A percentile compares a stretch with the other conserved stretches of the same genome.
Conservation (phyloP, 2,113 vertebrate genomes). For the Elgaria multicarinata region DNA sequence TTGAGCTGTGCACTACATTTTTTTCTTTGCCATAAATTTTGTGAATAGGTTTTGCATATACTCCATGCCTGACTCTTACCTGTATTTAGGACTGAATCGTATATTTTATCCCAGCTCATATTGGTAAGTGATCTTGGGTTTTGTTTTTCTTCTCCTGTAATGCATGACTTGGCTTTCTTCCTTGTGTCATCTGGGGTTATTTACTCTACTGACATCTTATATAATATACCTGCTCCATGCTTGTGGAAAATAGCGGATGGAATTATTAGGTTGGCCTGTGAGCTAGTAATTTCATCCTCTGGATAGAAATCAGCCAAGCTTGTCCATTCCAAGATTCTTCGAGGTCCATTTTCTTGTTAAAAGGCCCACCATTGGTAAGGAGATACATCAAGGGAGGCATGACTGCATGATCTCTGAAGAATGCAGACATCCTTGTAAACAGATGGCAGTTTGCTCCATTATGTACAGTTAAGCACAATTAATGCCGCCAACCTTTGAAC, state of each 20-base stretch:
- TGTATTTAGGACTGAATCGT: background rate
- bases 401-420: conserved; percentile 3
- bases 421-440: background rate
- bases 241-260: background rate
- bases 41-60: background rate
- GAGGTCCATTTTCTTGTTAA: background rate
- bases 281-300: background rate
- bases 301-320: background rate
- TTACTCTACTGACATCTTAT: background rate
- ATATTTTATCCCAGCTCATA: background rate
- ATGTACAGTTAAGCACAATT: background rate
- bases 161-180: background rate
- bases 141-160: background rate
- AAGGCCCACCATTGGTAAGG: background rate
- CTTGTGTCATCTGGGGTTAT: background rate
- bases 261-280: background rate
- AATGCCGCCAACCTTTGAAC: background rate
- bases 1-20: background rate
- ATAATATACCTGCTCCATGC: background rate
- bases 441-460: background rate
- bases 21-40: background rate
- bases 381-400: background rate
- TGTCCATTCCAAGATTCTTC: background rate
- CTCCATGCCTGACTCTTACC: background rate
- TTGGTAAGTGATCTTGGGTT: background rate